phyloP scores from a whole-genome alignment of 1,140 invertebrate species.

The Brachionus asplanchnoidis region DNA sequence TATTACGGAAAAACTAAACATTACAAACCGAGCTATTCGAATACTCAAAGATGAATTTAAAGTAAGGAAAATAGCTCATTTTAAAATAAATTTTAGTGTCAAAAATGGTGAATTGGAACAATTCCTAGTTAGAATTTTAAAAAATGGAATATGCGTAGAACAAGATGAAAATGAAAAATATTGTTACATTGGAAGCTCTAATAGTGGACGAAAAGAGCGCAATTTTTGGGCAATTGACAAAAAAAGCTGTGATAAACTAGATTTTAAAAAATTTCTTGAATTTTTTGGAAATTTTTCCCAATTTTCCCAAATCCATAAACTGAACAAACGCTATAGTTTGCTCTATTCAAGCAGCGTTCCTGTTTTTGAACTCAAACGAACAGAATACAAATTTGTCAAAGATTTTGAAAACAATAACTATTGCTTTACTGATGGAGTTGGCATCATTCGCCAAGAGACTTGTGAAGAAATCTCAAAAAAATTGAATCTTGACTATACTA shows the following conservation, averaged over 20 bases:
- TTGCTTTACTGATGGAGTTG: slow-evolving; percentile 1
- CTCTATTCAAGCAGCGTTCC: not conserved
- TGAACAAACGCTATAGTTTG: not conserved
- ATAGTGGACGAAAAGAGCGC: not conserved
- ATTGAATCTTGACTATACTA: not conserved
- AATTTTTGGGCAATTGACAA: slow-evolving; percentile 11
- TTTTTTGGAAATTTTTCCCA: not conserved
- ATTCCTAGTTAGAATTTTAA: not conserved
- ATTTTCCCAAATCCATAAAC: not conserved
- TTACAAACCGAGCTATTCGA: not conserved
- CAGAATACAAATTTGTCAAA: not conserved
- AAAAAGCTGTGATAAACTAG: not conserved
- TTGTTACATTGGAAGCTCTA: not conserved
- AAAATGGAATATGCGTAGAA: not conserved
- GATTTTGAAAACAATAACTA: not conserved
- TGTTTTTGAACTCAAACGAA: not conserved
- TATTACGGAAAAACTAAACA: not conserved
- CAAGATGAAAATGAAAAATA: not conserved
- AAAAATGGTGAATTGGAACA: not conserved
- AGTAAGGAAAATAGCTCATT: not conserved
- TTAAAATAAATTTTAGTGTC: not conserved
- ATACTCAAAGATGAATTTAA: not conserved
- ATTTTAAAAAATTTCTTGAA: not conserved
- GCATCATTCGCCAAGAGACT: not conserved
- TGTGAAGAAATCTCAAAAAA: not conserved